Conservation (phyloP, 1,140 invertebrate genomes). For the Globodera ellingtonae region DNA sequence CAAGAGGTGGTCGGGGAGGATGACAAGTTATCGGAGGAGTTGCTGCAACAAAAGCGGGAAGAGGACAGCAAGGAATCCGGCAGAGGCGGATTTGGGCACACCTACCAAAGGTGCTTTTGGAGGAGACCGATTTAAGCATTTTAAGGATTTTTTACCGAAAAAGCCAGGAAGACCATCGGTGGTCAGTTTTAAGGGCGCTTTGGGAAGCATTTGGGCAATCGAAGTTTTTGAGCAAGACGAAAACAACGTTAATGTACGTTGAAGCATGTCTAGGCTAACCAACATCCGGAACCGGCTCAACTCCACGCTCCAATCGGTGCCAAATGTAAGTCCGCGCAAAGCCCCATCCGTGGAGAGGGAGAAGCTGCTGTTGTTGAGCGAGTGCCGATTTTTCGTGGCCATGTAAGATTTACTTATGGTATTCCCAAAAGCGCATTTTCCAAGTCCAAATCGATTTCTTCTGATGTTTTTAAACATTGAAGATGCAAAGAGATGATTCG, state of each 20-base stretch:
- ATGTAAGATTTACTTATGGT: background rate
- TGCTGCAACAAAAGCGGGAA: background rate
- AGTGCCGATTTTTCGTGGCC: conserved; percentile 10
- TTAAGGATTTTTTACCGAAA: no score
- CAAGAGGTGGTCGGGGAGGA: background rate
- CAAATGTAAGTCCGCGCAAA: conserved; percentile 30
- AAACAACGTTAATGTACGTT: no score
- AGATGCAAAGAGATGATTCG: conserved; percentile 36
- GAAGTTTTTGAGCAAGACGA: background rate
- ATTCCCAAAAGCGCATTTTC: no score
- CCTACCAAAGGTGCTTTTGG: conserved; percentile 15
- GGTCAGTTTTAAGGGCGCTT: no score
- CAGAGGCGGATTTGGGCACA: conserved; percentile 21
- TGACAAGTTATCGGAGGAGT: background rate
- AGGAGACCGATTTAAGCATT: no score
- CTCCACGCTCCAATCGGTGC: conserved; percentile 25
- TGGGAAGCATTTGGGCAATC: background rate
- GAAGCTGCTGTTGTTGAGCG: conserved; percentile 13
- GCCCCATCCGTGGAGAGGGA: conserved; percentile 17
- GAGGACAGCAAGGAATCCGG: conserved; percentile 2
- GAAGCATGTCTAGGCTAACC: conserved; percentile 13
- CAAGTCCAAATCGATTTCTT: background rate
- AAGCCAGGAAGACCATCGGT: no score
- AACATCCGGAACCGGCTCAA: conserved; percentile 26
- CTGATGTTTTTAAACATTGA: background rate